A percentile compares a stretch with the other conserved stretches of the same genome.
These are phyloP conservation scores for Prolemur simus DNA, from an alignment of 2,113 vertebrate species.

Conservation along the genomic window DNA sequence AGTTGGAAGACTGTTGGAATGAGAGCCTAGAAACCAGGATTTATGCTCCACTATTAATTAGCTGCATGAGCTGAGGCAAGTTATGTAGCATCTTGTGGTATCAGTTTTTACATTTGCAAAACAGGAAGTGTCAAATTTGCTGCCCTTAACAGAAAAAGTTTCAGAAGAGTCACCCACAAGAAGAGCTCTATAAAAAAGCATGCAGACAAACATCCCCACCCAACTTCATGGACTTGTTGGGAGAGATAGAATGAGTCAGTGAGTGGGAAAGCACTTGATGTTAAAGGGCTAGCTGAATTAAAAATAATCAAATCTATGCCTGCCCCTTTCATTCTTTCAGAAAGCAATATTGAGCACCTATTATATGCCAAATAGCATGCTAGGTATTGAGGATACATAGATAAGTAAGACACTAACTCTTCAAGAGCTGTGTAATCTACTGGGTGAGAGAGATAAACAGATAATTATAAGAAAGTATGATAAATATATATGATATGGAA, in stretches of 20 bases:
- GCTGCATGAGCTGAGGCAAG: not conserved
- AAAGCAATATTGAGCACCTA: slow-evolving; percentile 3
- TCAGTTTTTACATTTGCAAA: not conserved
- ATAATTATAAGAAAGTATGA: not conserved
- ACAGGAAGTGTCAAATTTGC: not conserved
- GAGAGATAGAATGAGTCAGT: not conserved
- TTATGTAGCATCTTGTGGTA: not conserved
- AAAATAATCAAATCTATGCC: slow-evolving; percentile 1
- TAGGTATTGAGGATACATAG: not conserved
- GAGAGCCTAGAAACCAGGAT: not conserved
- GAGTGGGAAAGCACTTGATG: not conserved
- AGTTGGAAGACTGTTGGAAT: not conserved
- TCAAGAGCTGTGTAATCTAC: not conserved
- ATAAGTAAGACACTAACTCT: not conserved
- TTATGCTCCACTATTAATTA: not conserved
- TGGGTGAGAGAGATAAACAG: not conserved
- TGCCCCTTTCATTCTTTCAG: not conserved
- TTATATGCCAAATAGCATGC: not conserved
- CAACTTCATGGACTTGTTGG: not conserved
- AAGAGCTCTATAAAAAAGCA: not conserved
- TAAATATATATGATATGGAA: not conserved
- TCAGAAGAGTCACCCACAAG: not conserved
- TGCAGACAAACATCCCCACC: not conserved
- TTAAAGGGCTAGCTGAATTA: not conserved
- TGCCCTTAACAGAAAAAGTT: not conserved